A percentile compares a stretch with the other conserved stretches of the same genome.
phyloP scores from a whole-genome alignment of 1,140 invertebrate species.

The Drosophila mayri region DNA sequence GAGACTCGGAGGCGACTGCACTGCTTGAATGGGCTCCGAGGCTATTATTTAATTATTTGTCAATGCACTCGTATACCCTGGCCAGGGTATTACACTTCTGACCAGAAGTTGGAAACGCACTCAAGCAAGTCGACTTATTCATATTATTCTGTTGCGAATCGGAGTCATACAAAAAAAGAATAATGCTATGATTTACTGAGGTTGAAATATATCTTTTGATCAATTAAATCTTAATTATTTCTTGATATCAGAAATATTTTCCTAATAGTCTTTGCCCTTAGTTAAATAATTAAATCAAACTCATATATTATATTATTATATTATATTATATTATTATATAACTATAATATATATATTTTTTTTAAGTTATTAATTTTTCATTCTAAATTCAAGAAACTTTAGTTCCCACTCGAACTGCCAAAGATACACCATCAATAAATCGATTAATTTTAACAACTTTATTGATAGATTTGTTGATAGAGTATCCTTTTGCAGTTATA shows the following conservation, averaged over 20 bases:
- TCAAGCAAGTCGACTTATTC: background rate
- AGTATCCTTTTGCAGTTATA: too few species aligned
- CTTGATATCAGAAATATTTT: background rate
- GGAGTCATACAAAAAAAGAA: background rate
- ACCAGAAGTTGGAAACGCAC: background rate
- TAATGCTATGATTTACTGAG: background rate
- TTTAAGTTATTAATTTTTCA: too few species aligned
- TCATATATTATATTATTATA: too few species aligned
- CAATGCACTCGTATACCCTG: slow-evolving; percentile 41
- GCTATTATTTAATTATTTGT: slow-evolving; percentile 81
- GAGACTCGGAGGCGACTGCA: slow-evolving; percentile 30
- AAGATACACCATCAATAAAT: background rate
- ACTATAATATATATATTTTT: too few species aligned
- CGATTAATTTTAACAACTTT: background rate
- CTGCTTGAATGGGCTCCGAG: slow-evolving; percentile 53
- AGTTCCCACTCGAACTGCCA: background rate
- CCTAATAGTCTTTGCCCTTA: too few species aligned
- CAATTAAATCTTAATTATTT: background rate
- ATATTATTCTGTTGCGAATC: background rate
- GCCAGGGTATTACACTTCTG: background rate
- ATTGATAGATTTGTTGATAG: too few species aligned
- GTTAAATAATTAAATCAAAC: too few species aligned
- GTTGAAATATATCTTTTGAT: background rate
- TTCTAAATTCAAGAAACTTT: background rate
- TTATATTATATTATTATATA: too few species aligned